Conservation (phyloP, 2,888 invertebrate genomes). For the Rhagonycha lutea region DNA sequence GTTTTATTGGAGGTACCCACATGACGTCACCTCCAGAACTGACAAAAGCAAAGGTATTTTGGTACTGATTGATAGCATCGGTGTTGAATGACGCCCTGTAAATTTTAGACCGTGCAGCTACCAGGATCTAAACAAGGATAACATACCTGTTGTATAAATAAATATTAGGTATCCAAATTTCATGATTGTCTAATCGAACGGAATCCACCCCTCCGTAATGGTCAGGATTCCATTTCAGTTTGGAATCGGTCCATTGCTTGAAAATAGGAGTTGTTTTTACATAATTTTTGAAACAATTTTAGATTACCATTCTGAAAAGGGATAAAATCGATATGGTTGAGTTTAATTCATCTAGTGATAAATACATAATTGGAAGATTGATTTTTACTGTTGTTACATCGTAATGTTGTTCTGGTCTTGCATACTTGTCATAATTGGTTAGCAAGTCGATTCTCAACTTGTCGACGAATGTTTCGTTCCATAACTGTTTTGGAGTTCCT, state of each 20-base stretch:
- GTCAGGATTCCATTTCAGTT: constrained; percentile 70
- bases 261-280: constrained; percentile 28
- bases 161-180: constrained; percentile 81
- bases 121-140: not conserved
- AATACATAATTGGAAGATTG: constrained; percentile 64
- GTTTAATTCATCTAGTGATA: constrained; percentile 67
- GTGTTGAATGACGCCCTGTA: constrained; percentile 48
- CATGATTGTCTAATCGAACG: constrained; percentile 68
- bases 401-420: constrained; percentile 59
- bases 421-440: constrained; percentile 61
- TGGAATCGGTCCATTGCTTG: constrained; percentile 74
- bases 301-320: constrained; percentile 66
- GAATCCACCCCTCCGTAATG: constrained; percentile 67
- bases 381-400: constrained; percentile 59
- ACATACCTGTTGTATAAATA: constrained; percentile 68
- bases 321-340: constrained; percentile 64
- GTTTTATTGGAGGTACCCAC: constrained; percentile 72
- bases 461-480: constrained; percentile 63
- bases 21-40: constrained; percentile 59
- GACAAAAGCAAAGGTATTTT: constrained; percentile 60
- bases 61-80: constrained; percentile 64
- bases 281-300: not conserved
- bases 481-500: constrained; percentile 52
- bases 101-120: not conserved
- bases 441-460: constrained; percentile 61